Base-by-base conservation (phyloP, 1,140 invertebrate genomes). In the Ceratitis capitata region DNA sequence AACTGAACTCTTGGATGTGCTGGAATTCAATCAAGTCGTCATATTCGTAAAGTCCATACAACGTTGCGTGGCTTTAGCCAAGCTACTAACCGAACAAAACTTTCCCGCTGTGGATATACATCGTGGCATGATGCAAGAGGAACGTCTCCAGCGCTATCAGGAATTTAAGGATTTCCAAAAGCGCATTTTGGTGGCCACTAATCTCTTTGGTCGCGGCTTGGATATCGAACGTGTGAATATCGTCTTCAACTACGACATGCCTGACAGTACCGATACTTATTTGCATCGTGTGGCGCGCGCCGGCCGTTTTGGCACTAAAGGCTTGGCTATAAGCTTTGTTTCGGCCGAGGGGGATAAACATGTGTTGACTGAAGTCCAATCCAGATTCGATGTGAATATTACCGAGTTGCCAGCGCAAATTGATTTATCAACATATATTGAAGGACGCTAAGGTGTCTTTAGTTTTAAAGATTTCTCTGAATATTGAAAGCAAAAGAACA, bases 121-220 rank as follows among this genome's bases (percentile, higher is more conserved):
- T 92, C 94, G 98, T 88, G 97, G 96, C 74, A 99, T 99, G 98
- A 96, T 96, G 9, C 99, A 99, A 92, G 98, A 99, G 92, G 99
- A 99, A 91, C 95, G 98, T 88, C 93, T 98, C 19, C 96, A 97
- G 0, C 95, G 98, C 85, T 99, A 99, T 92, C 98, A 99, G 92
- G 98, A 99, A 88, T 99, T 99, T 91, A 99, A 99, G 93, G 98
- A 99, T 93, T 99, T 99, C 93, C 98, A 99, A 92, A 99, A 99
- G 94, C 93, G 98, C 87, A 99, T 99, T 88, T 93, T 99, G 87
- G 98, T 99, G 5, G 99, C 99, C 0, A 99, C 99, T 0, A 99
- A 99, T 93, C 93, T 99, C 39, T 99, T 99, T 94, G 99, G 99
- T 29, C 94, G 99, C 88, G 98, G 98, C 85, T 98, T 98, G 97